Evolutionary conservation across 2,888 invertebrate genomes (phyloP).

Genomic region (Noctua fimbriata): DNA sequence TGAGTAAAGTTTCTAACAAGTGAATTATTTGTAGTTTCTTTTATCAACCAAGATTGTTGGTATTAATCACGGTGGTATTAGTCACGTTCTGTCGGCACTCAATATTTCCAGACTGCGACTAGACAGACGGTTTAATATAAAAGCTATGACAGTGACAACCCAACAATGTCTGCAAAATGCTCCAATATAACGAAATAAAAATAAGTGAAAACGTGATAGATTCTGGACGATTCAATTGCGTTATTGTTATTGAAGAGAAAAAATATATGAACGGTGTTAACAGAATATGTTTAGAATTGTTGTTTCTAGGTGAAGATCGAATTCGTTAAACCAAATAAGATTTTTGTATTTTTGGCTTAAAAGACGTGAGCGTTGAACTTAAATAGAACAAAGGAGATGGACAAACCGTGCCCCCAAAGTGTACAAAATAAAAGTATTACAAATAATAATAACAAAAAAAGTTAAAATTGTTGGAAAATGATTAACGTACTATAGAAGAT

Average conservation of each 20-base stretch:
- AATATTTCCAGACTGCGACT: not conserved
- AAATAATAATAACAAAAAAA: no score
- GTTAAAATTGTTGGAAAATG: no score
- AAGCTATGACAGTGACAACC: conserved; percentile 31
- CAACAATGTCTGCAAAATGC: conserved; percentile 21
- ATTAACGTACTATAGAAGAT: no score
- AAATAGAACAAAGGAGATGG: not conserved
- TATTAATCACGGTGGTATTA: not conserved
- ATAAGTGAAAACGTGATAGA: conserved; percentile 9
- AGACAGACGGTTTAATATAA: conserved; percentile 29
- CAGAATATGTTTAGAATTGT: not conserved
- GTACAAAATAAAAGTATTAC: no score
- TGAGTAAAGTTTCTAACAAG: not conserved
- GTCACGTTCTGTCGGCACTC: conserved; percentile 17
- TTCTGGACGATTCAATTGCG: conserved; percentile 2
- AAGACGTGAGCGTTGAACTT: not conserved
- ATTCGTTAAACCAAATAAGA: not conserved
- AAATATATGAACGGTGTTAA: conserved; percentile 2
- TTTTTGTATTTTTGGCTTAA: not conserved
- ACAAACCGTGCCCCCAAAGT: no score
- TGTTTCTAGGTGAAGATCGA: not conserved
- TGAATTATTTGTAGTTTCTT: conserved; percentile 9
- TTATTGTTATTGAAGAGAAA: not conserved
- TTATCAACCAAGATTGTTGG: not conserved
- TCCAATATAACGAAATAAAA: conserved; percentile 17